phyloP scores from a whole-genome alignment of 92 coral and sea anemone genomes.

The Siderastrea radians region DNA sequence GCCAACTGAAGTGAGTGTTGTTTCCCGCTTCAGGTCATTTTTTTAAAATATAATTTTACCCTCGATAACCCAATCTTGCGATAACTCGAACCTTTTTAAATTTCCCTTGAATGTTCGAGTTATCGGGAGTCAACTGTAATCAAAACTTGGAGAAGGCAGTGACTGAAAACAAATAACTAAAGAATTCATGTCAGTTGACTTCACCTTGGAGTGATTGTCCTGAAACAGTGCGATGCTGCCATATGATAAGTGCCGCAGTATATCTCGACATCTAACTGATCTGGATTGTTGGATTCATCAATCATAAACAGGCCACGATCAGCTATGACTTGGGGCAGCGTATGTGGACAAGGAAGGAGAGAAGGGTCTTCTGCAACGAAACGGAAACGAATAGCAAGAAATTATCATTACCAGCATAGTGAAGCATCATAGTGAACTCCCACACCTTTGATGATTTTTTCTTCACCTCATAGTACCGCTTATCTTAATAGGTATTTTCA shows the following conservation, averaged over 20 bases:
- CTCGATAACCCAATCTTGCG: no score
- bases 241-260: conserved; percentile 59
- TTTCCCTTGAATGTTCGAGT: no score
- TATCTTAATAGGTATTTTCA: no score
- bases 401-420: neutral
- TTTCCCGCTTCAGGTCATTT: no score
- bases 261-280: conserved; percentile 6
- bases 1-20: no score
- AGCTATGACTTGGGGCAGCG: conserved; percentile 77
- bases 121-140: neutral
- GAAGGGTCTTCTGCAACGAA: conserved; percentile 13
- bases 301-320: conserved; percentile 75
- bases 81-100: no score
- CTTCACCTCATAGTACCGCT: no score
- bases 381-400: neutral
- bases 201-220: conserved; percentile 77
- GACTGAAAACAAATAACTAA: no score
- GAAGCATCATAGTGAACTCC: neutral
- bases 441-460: no score
- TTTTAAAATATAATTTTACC: no score
- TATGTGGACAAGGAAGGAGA: conserved; percentile 71
- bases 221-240: conserved; percentile 68
- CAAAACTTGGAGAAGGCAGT: neutral
- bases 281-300: conserved; percentile 58
- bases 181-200: neutral